Base-by-base conservation (phyloP, 2,797 vertebrate genomes). In the Manis javanica region DNA sequence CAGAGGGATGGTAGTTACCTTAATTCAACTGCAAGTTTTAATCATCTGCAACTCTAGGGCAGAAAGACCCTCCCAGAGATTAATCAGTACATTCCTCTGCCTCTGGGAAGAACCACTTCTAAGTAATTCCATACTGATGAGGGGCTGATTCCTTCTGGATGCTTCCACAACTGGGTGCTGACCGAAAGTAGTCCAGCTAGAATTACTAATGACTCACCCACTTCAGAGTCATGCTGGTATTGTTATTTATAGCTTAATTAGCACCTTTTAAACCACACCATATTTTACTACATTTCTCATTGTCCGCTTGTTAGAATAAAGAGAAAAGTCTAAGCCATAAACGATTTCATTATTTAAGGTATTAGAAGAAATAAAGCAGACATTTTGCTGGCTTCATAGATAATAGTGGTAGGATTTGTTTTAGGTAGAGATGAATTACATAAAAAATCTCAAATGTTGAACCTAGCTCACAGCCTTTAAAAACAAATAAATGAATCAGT, bases 31-130 rank as follows among this genome's bases (percentile, higher is more conserved):
- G 34, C 89, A 84, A 29, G 79, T 63, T 68, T 87, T 78, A 78
- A 74, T 21, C 9, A 1, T 61, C 49, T 69, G 79, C 91, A 72
- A n/a, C 59, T 55, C 31, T 66, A 31, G 18, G 16, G 42, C 72
- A 39, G 31, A 69, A 94, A 83, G 69, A 87, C 69, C 9, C 19
- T 85, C 53, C 19, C 4, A 74, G 69, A 55, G 31, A 77, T 94
- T 88, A 69, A 49, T 92, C 46, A 71, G 10, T 86, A 21, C 16
- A 53, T 93, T 57, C 89, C 39, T 63, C 24, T 59, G 71, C 71
- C 90, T 81, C 59, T 68, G 74, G 96, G 88, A 34, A 96, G 86
- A 91, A 4, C 84, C 87, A 84, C 74, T 75, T 88, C 94, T 95
- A 49, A 42, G 64, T 79, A 74, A 95, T 94, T 96, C 95, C 90